Evolutionary conservation across 2,888 invertebrate genomes (phyloP).

Genomic region (Colletes collaris): DNA sequence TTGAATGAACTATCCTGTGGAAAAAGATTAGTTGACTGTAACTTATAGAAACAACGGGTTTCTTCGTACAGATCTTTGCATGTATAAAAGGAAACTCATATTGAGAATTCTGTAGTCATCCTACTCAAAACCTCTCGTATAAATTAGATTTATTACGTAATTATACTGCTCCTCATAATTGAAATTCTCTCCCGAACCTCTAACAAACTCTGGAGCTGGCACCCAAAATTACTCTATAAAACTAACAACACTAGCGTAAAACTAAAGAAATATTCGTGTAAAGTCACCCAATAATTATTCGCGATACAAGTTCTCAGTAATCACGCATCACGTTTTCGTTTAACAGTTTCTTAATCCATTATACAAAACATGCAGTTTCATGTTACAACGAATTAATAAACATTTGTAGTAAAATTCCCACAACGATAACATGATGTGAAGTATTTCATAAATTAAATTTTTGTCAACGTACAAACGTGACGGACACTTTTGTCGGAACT

Average conservation of each 20-base stretch:
- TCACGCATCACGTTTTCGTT: slow-evolving; percentile 23
- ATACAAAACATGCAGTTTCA: slow-evolving; percentile 60
- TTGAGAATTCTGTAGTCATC: neutral
- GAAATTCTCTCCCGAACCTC: too few species aligned
- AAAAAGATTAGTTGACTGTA: slow-evolving; percentile 24
- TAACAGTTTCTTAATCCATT: slow-evolving; percentile 18
- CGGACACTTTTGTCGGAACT: slow-evolving; percentile 88
- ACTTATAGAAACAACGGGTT: slow-evolving; percentile 1
- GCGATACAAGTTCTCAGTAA: slow-evolving; percentile 17
- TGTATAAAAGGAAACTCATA: slow-evolving; percentile 1
- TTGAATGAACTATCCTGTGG: slow-evolving; percentile 5
- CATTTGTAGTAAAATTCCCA: slow-evolving; percentile 40
- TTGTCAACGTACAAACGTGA: slow-evolving; percentile 89
- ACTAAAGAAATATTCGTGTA: slow-evolving; percentile 4
- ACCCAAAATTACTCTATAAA: slow-evolving; percentile 1
- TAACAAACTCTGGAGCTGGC: too few species aligned
- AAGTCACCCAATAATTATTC: neutral
- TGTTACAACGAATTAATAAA: slow-evolving; percentile 46
- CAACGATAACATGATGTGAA: slow-evolving; percentile 34
- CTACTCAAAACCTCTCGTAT: neutral
- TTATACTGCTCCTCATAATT: neutral
- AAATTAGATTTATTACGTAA: neutral
- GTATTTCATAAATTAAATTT: slow-evolving; percentile 62
- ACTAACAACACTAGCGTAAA: slow-evolving; percentile 3
- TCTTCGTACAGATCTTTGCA: neutral